Conservation (phyloP, 2,797 vertebrate genomes). For the Microtus californicus region DNA sequence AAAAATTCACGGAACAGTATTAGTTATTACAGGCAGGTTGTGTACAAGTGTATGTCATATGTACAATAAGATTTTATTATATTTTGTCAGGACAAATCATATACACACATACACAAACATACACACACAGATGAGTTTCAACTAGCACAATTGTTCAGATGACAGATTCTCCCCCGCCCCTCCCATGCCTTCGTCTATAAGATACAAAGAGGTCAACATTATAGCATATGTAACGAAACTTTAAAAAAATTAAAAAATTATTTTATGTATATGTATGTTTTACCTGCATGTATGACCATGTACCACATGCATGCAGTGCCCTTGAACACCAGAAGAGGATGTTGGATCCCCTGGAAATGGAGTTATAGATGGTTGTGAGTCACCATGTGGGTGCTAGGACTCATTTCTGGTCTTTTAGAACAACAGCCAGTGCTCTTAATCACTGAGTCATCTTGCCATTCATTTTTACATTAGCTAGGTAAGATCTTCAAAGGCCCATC, state of each 20-base stretch:
- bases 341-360: background rate
- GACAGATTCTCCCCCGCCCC: background rate
- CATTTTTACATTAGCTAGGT: background rate
- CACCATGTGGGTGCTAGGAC: background rate
- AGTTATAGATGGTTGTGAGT: background rate
- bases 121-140: background rate
- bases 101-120: background rate
- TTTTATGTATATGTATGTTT: background rate
- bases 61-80: background rate
- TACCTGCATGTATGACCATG: background rate
- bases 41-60: background rate
- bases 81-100: background rate
- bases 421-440: background rate
- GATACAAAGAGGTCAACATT: background rate
- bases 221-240: background rate
- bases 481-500: too few species aligned
- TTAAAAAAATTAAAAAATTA: background rate
- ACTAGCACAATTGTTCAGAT: background rate
- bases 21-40: background rate
- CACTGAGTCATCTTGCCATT: background rate
- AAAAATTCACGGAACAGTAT: background rate
- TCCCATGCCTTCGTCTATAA: background rate
- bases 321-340: background rate
- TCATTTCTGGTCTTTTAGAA: background rate
- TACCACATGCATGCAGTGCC: background rate